Evolutionary conservation across 2,113 vertebrate species (phyloP).

Genomic region (Desmodus rotundus): DNA sequence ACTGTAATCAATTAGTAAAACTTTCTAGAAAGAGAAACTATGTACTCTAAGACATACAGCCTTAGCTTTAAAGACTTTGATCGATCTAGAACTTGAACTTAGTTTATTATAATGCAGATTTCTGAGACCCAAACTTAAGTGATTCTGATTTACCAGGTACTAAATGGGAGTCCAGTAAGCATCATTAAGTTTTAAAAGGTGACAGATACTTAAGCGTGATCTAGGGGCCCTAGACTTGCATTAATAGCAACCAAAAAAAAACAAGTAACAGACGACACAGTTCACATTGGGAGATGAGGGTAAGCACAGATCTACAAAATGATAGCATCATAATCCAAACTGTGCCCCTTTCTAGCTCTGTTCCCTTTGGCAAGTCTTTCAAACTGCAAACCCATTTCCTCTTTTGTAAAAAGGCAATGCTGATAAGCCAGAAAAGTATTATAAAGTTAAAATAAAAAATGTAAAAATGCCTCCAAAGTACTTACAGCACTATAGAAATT

Average conservation of each 20-base stretch:
- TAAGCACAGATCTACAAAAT: neutral
- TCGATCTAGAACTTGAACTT: neutral
- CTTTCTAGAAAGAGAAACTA: neutral
- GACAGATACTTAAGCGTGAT: neutral
- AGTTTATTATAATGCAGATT: neutral
- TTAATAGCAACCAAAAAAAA: neutral
- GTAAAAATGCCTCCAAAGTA: neutral
- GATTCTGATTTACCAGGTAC: conserved; percentile 8
- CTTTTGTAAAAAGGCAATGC: neutral
- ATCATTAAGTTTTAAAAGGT: neutral
- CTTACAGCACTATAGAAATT: neutral
- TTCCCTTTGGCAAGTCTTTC: neutral
- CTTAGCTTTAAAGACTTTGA: neutral
- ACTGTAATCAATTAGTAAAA: neutral
- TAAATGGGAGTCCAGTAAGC: neutral
- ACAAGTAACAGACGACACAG: neutral
- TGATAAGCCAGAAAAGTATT: neutral
- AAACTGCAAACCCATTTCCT: neutral
- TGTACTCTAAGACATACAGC: neutral
- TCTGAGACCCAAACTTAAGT: neutral
- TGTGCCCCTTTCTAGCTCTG: neutral
- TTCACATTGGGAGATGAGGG: neutral
- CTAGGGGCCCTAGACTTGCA: neutral
- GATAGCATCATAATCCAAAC: neutral
- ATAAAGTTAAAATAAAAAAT: neutral